phyloP scores from a whole-genome alignment of 2,113 vertebrate species.

The Paramormyrops kingsleyae region DNA sequence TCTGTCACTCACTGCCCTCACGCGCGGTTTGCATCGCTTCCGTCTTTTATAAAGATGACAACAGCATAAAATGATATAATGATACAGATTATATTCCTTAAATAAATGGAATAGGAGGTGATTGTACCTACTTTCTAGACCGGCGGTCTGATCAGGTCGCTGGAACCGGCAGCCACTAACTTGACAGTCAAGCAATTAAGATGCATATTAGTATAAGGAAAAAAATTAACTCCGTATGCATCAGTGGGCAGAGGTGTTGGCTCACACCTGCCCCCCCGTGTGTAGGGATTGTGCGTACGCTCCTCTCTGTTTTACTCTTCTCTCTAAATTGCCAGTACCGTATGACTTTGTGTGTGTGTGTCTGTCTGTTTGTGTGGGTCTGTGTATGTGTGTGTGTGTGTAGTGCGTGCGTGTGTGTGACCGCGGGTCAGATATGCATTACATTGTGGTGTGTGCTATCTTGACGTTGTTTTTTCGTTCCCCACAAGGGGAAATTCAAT shows the following conservation, averaged over 20 bases:
- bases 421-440: too few relatives aligned
- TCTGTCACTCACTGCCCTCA: neutral
- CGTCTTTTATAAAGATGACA: neutral
- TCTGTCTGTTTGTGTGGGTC: neutral
- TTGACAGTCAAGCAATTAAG: neutral
- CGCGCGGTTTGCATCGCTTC: neutral
- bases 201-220: neutral
- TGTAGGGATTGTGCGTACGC: neutral
- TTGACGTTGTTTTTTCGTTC: too few relatives aligned
- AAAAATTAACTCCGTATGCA: neutral
- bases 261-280: neutral
- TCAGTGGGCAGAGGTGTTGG: neutral
- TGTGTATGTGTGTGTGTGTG: neutral
- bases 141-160: neutral
- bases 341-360: neutral
- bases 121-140: neutral
- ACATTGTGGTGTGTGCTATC: too few relatives aligned
- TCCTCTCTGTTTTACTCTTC: neutral
- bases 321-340: neutral
- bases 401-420: neutral
- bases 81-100: neutral
- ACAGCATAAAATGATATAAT: neutral
- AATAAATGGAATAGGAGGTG: neutral
- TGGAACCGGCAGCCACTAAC: neutral
- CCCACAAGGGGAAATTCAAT: too few relatives aligned